phyloP scores from a whole-genome alignment of 2,888 invertebrate genomes.

The Criorhina ranunculi region DNA sequence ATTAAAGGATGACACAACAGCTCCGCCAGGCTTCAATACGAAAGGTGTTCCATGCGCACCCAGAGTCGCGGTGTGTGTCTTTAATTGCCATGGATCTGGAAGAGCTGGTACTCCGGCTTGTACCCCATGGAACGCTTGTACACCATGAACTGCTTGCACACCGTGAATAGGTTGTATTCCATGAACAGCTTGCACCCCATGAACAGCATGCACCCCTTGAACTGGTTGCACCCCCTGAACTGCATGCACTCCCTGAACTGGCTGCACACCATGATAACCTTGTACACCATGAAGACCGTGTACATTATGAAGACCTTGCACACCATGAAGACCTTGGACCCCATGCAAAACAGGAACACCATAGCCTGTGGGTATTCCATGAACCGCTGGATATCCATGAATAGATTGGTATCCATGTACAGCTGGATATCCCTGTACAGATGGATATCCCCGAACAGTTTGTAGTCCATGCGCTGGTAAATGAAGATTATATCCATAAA shows the following conservation, averaged over 20 bases:
- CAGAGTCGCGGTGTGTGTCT: slow-evolving; percentile 21
- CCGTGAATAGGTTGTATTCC: slow-evolving; percentile 69
- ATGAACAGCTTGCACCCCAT: slow-evolving; percentile 30
- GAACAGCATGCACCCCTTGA: slow-evolving; percentile 13
- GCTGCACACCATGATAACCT: slow-evolving; percentile 45
- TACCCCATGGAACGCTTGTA: slow-evolving; percentile 26
- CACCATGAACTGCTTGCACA: slow-evolving; percentile 70
- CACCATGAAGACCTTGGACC: slow-evolving; percentile 7
- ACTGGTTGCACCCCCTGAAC: slow-evolving; percentile 58
- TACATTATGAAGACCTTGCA: slow-evolving; percentile 26
- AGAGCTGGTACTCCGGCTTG: slow-evolving; percentile 65
- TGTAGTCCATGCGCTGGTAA: slow-evolving; percentile 78
- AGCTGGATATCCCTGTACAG: slow-evolving; percentile 33
- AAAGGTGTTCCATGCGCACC: slow-evolving; percentile 78
- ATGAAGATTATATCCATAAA: slow-evolving; percentile 81
- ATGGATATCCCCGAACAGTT: slow-evolving; percentile 45
- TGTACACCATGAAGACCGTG: slow-evolving; percentile 43
- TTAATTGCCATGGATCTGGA: slow-evolving; percentile 46
- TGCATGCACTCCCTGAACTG: slow-evolving; percentile 74
- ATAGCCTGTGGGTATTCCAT: slow-evolving; percentile 35
- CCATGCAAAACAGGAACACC: slow-evolving; percentile 30
- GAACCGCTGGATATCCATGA: slow-evolving; percentile 55
- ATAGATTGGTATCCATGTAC: slow-evolving; percentile 55
- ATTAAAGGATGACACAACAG: slow-evolving; percentile 82
- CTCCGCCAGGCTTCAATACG: slow-evolving; percentile 82